These are phyloP conservation scores for Neocrepidodera transversa DNA, from an alignment of 2,888 invertebrate species.

Conservation along the genomic window DNA sequence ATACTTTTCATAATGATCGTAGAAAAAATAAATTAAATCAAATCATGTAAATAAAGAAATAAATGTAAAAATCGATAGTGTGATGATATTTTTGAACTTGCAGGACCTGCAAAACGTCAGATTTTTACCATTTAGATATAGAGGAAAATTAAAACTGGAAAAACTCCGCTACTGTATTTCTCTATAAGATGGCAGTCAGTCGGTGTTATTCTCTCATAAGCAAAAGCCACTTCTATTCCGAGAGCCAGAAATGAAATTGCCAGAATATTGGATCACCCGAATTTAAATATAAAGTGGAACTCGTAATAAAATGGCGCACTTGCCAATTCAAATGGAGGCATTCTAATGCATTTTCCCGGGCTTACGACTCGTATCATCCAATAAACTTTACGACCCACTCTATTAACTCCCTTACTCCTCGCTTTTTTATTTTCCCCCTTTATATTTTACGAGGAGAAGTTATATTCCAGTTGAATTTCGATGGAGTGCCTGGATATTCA, in stretches of 20 bases:
- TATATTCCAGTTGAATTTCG: slow-evolving; percentile 23
- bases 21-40: no score
- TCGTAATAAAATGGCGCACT: slow-evolving; percentile 52
- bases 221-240: slow-evolving; percentile 46
- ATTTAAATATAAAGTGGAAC: slow-evolving; percentile 62
- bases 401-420: slow-evolving; percentile 43
- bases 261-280: slow-evolving; percentile 60
- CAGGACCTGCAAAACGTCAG: no score
- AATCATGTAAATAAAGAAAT: no score
- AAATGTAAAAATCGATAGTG: no score
- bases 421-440: slow-evolving; percentile 37
- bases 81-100: no score
- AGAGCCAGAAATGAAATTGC: slow-evolving; percentile 58
- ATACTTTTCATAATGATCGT: no score
- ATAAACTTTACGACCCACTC: slow-evolving; percentile 48
- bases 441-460: slow-evolving; percentile 34
- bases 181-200: slow-evolving; percentile 44
- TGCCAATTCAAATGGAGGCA: slow-evolving; percentile 46
- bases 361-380: slow-evolving; percentile 46
- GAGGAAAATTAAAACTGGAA: no score
- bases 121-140: no score
- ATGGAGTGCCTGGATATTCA: slow-evolving; percentile 13
- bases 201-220: slow-evolving; percentile 50
- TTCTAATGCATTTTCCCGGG: slow-evolving; percentile 42
- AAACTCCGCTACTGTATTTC: slow-evolving; percentile 6